Evolutionary conservation across 2,797 vertebrate genomes (phyloP).

Genomic region (Xenentodon cancila): DNA sequence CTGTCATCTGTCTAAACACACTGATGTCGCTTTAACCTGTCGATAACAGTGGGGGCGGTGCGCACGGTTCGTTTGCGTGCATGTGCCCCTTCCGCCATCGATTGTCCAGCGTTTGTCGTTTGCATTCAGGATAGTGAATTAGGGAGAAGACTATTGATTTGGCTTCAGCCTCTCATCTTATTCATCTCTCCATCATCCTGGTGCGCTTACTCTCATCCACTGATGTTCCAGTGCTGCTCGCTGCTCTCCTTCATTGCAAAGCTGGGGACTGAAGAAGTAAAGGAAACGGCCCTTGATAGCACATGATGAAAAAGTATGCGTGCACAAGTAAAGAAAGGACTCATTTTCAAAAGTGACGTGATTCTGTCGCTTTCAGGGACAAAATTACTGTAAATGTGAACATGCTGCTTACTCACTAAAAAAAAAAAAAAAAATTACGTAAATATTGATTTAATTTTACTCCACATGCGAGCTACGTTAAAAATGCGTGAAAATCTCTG

Average conservation of each 20-base stretch:
- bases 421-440: slow-evolving; percentile 25
- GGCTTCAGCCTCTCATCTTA: slow-evolving; percentile 77
- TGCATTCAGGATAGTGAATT: slow-evolving; percentile 83
- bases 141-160: slow-evolving; percentile 81
- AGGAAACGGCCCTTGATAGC: slow-evolving; percentile 28
- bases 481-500: slow-evolving; percentile 2
- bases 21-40: slow-evolving; percentile 81
- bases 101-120: slow-evolving; percentile 80
- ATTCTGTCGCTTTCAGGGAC: slow-evolving; percentile 31
- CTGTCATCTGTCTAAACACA: slow-evolving; percentile 81
- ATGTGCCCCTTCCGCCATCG: slow-evolving; percentile 62
- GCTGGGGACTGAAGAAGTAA: slow-evolving; percentile 7
- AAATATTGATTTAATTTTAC: slow-evolving; percentile 38
- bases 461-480: slow-evolving; percentile 17
- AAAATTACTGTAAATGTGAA: slow-evolving; percentile 31
- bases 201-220: slow-evolving; percentile 43
- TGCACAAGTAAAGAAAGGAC: background rate
- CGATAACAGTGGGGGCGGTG: slow-evolving; percentile 72
- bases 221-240: slow-evolving; percentile 39
- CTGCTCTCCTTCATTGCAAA: slow-evolving; percentile 30
- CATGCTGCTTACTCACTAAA: slow-evolving; percentile 18
- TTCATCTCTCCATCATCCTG: slow-evolving; percentile 74
- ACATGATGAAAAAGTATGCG: slow-evolving; percentile 28
- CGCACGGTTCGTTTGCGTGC: slow-evolving; percentile 37
- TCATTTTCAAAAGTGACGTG: background rate